Evolutionary conservation across 1,140 invertebrate genomes (phyloP).

Genomic region (Nasonia longicornis): DNA sequence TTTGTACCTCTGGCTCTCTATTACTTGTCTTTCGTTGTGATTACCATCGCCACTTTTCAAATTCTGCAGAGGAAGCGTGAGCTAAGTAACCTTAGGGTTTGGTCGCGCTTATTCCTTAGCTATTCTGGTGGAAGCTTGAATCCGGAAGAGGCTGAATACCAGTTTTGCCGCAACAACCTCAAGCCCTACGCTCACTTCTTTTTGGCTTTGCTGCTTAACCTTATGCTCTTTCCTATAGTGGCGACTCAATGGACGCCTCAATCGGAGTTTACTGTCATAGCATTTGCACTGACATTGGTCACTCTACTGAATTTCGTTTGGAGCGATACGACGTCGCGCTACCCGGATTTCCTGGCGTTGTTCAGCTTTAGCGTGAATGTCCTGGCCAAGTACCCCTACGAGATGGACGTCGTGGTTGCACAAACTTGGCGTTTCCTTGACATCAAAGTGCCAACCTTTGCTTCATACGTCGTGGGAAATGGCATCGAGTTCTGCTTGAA

Average conservation of each 20-base stretch:
- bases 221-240: slow-evolving; percentile 82
- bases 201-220: slow-evolving; percentile 77
- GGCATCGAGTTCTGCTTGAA: slow-evolving; percentile 89
- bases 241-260: slow-evolving; percentile 83
- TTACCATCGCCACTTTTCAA: slow-evolving; percentile 83
- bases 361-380: slow-evolving; percentile 85
- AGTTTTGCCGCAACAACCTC: slow-evolving; percentile 85
- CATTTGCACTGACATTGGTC: slow-evolving; percentile 78
- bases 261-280: slow-evolving; percentile 83
- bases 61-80: slow-evolving; percentile 82
- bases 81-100: slow-evolving; percentile 80
- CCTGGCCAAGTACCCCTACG: slow-evolving; percentile 86
- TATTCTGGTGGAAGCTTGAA: slow-evolving; percentile 79
- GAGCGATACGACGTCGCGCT: slow-evolving; percentile 66
- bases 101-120: slow-evolving; percentile 82
- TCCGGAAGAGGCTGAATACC: slow-evolving; percentile 82
- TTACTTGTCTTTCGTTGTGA: slow-evolving; percentile 78
- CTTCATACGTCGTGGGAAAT: slow-evolving; percentile 83
- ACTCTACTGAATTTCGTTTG: slow-evolving; percentile 80
- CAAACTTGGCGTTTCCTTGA: slow-evolving; percentile 85
- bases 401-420: slow-evolving; percentile 82
- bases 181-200: slow-evolving; percentile 86
- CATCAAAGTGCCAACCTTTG: slow-evolving; percentile 82
- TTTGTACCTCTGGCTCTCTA: slow-evolving; percentile 78
- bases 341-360: slow-evolving; percentile 79